A percentile compares a stretch with the other conserved stretches of the same genome.
Evolutionary conservation across 2,888 invertebrate species (phyloP).

Genomic region (Drosophila macrothrix): DNA sequence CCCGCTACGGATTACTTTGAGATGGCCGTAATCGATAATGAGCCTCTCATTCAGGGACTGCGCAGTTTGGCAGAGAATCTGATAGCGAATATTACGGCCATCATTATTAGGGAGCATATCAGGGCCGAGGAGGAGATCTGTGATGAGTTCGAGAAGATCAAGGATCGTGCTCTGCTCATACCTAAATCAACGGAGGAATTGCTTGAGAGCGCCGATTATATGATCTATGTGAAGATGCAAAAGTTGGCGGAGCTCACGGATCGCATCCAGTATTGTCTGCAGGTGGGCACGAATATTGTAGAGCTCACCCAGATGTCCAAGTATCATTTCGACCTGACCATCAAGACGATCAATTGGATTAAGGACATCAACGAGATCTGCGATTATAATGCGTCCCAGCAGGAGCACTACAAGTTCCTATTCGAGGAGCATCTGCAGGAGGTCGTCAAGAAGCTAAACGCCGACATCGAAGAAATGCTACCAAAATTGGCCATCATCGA

Average conservation of each 20-base stretch:
- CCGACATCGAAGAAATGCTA: conserved; percentile 89
- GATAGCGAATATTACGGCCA: conserved; percentile 87
- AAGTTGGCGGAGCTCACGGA: conserved; percentile 89
- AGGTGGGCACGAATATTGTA: conserved; percentile 88
- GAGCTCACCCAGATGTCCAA: conserved; percentile 91
- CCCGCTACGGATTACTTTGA: conserved; percentile 89
- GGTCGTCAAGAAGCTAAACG: conserved; percentile 89
- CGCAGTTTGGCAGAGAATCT: conserved; percentile 87
- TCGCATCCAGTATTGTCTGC: conserved; percentile 89
- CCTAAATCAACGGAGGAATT: conserved; percentile 93
- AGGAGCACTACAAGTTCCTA: conserved; percentile 92
- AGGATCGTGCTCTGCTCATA: conserved; percentile 88
- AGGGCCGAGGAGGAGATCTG: conserved; percentile 89
- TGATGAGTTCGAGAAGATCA: conserved; percentile 90
- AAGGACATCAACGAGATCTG: conserved; percentile 92
- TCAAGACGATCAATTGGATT: conserved; percentile 94
- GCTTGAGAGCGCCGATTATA: conserved; percentile 92
- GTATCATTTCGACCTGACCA: conserved; percentile 92
- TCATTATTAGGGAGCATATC: conserved; percentile 88
- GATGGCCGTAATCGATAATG: conserved; percentile 88
- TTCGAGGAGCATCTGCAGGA: conserved; percentile 92
- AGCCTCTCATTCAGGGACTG: conserved; percentile 88
- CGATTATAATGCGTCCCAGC: conserved; percentile 90
- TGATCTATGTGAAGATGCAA: conserved; percentile 91
- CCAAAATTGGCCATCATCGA: conserved; percentile 92